Conservation (phyloP, 2,888 invertebrate species). For the Ellobium chinense region DNA sequence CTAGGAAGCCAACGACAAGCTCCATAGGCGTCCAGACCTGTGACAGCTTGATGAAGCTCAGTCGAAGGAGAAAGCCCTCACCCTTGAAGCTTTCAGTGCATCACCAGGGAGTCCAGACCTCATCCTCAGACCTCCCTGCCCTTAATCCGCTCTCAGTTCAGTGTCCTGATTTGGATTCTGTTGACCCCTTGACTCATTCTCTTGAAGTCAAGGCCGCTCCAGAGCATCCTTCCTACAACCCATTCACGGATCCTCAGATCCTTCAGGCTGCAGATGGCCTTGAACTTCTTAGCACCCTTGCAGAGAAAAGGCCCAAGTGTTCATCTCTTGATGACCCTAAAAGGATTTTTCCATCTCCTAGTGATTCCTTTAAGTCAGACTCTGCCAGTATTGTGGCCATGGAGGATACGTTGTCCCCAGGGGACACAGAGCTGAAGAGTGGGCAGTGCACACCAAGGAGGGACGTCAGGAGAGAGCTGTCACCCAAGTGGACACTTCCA, state of each 20-base stretch:
- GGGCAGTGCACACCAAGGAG: slow-evolving; percentile 47
- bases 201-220: slow-evolving; percentile 18
- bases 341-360: slow-evolving; percentile 52
- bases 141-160: slow-evolving; percentile 35
- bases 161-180: slow-evolving; percentile 36
- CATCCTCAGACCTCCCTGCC: not conserved
- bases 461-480: slow-evolving; percentile 42
- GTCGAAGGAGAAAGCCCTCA: not conserved
- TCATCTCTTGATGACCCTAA: slow-evolving; percentile 48
- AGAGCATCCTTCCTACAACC: slow-evolving; percentile 56
- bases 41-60: slow-evolving; percentile 16
- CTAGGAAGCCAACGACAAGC: slow-evolving; percentile 28
- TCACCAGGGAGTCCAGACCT: slow-evolving; percentile 46
- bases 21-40: slow-evolving; percentile 48
- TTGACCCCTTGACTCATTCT: slow-evolving; percentile 1
- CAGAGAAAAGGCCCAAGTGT: slow-evolving; percentile 67
- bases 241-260: slow-evolving; percentile 70
- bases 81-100: not conserved
- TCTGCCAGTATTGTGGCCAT: slow-evolving; percentile 38
- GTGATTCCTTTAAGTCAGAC: slow-evolving; percentile 56
- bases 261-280: slow-evolving; percentile 71
- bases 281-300: slow-evolving; percentile 72
- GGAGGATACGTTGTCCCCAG: slow-evolving; percentile 47
- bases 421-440: slow-evolving; percentile 43
- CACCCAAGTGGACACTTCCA: slow-evolving; percentile 51